These are phyloP conservation scores for Heteromurus nitidus DNA, from an alignment of 2,888 invertebrate species.

Conservation along the genomic window DNA sequence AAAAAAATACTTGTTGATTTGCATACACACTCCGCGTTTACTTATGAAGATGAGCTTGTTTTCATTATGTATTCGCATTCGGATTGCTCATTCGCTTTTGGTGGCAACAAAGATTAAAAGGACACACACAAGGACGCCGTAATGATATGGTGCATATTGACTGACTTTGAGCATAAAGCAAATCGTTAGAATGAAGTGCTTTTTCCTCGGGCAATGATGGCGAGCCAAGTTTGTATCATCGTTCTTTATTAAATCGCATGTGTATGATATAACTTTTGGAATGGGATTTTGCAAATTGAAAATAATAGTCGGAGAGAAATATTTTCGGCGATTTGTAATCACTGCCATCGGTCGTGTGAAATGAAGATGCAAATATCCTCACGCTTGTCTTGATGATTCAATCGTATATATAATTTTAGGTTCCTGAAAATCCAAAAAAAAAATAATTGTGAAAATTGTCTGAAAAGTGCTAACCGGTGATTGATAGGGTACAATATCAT, in stretches of 20 bases:
- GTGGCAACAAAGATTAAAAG: slow-evolving; percentile 20
- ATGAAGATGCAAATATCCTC: too few relatives aligned
- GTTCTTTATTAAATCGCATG: too few relatives aligned
- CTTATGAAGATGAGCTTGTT: background rate
- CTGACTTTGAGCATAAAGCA: too few relatives aligned
- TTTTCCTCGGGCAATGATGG: too few relatives aligned
- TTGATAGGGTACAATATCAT: slow-evolving; percentile 18
- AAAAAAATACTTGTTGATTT: slow-evolving; percentile 8
- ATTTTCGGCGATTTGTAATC: too few relatives aligned
- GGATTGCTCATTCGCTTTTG: background rate
- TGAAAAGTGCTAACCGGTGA: slow-evolving; percentile 21
- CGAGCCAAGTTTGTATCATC: too few relatives aligned
- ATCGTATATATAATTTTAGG: too few relatives aligned
- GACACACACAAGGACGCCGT: slow-evolving; percentile 52
- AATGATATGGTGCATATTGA: too few relatives aligned
- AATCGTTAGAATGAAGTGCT: background rate
- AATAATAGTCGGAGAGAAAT: background rate
- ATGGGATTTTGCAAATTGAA: slow-evolving; percentile 6
- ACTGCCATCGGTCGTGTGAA: too few relatives aligned
- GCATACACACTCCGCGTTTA: background rate
- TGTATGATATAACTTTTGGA: too few relatives aligned
- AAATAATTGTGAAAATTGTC: background rate
- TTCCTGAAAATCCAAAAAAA: too few relatives aligned
- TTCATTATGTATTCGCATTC: background rate
- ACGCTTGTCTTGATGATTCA: too few relatives aligned